Base-by-base conservation (phyloP, 2,888 invertebrate genomes). In the Allacma fusca region DNA sequence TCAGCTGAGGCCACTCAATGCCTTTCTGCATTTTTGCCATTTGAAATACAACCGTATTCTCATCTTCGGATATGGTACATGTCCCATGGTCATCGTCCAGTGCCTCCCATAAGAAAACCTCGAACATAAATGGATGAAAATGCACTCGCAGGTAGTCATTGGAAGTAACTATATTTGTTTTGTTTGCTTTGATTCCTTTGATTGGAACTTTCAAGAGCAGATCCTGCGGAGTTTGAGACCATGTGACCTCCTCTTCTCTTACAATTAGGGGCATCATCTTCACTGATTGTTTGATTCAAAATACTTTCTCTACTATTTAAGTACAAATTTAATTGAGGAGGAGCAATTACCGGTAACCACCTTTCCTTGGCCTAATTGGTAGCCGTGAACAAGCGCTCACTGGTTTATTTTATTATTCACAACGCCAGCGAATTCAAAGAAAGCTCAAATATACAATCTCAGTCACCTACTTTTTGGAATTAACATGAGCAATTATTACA, bases 121-220 rank as follows among this genome's bases (percentile, higher is more conserved):
- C 95, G 85, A 94, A 92, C 77, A 94, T 88, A 85, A 91, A 93
- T 5, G 93, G 92, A 29, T 90, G 90, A 85, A 89, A 93, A 84
- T 91, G 90, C 0, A 91, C 89, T 88, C 94, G 94, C 13, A 94
- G 86, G 85, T 93, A 94, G 80, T 89, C 89, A 79, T 91, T 89
- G 0, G 91, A 89, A 0, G 91, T 91, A 83, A 93, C 91, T 64
- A 94, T 86, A 86, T 93, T 92, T 0, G 92, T 90, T 86, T 91
- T 91, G 76, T 90, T 90, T 34, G 89, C 88, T 82, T 88, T 89
- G 0, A 90, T 88, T 7, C 91, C 90, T 84, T 89, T 91, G 71
- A 93, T 85, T 5, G 92, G 91, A 34, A 94, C 89, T 81, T 89
- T 89, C 76, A 95, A 89, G 79, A 90, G 89, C 12, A 94, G 85